Evolutionary conservation across 2,113 vertebrate species (phyloP), one percentile per base, ranked within the genome.

Genomic region (Corvus cornix): DNA sequence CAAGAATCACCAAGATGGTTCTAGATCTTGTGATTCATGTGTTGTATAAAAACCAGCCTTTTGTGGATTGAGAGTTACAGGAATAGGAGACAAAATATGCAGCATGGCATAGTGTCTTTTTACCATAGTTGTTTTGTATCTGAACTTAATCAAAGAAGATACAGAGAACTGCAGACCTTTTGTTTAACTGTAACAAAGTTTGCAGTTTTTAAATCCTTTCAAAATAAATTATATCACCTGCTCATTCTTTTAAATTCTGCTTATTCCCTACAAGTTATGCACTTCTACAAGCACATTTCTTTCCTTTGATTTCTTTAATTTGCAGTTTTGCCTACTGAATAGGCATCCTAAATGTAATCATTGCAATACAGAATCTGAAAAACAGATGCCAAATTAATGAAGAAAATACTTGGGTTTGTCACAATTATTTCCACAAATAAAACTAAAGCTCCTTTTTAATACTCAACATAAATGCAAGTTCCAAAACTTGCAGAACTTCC

Each of bases 51-150:
- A 97, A 90, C 14, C 93, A 96, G 84, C 52, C 89, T 95, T 97
- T 95, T 77, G 49, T 95, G 91, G 93, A 96, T 90, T 97, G 96
- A 96, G 94, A 96, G 83, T 96, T 97, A 93, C 16, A 95, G 84
- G 95, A 97, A 97, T 93, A 96, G 97, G 96, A 97, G 94, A 95
- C 80, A 92, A 97, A 98, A 98, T 97, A 97, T 96, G 96, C 96
- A 96, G 93, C 63, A 56, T 64, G 66, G 41, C 96, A 77, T 86
- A 95, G 68, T 96, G 74, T 96, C 46, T 96, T 96, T 96, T 97
- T 95, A 58, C 78, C 64, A 93, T 95, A 91, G 75, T 94, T 92
- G 84, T 90, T 98, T 97, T 97, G 89, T 82, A 92, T 97, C 95
- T 97, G 87, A 97, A 96, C 96, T 96, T 97, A 97, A 98, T 97